Evolutionary conservation across 2,113 vertebrate species (phyloP).

Genomic region (Pseudopodoces humilis): DNA sequence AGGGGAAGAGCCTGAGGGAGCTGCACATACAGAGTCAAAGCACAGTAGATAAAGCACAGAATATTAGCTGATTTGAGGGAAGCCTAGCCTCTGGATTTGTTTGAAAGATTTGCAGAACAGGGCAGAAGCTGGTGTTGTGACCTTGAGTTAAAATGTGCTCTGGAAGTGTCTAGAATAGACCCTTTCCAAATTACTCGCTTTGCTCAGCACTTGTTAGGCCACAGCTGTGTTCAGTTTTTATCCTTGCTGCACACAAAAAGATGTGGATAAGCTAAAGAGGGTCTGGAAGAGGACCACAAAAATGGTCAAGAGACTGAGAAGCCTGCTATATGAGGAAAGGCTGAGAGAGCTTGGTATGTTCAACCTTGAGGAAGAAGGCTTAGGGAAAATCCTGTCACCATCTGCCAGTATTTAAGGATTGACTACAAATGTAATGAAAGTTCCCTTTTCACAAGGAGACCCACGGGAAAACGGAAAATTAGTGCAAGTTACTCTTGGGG

Average conservation of each 20-base stretch:
- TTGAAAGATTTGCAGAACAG: neutral
- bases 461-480: neutral
- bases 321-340: neutral
- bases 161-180: neutral
- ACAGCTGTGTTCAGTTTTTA: neutral
- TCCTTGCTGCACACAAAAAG: neutral
- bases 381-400: neutral
- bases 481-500: neutral
- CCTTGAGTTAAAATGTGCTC: neutral
- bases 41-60: neutral
- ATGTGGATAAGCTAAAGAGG: neutral
- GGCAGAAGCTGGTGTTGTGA: neutral
- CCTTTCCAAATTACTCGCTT: neutral
- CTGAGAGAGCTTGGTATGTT: neutral
- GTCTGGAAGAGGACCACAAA: neutral
- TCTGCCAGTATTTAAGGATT: neutral
- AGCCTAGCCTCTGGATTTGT: neutral
- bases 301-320: neutral
- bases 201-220: neutral
- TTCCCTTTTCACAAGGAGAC: neutral
- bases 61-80: neutral
- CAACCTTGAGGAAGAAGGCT: neutral
- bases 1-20: neutral
- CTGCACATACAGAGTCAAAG: rapidly evolving
- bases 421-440: neutral